phyloP scores from a whole-genome alignment of 2,797 vertebrate genomes.

The Antennarius maculatus region DNA sequence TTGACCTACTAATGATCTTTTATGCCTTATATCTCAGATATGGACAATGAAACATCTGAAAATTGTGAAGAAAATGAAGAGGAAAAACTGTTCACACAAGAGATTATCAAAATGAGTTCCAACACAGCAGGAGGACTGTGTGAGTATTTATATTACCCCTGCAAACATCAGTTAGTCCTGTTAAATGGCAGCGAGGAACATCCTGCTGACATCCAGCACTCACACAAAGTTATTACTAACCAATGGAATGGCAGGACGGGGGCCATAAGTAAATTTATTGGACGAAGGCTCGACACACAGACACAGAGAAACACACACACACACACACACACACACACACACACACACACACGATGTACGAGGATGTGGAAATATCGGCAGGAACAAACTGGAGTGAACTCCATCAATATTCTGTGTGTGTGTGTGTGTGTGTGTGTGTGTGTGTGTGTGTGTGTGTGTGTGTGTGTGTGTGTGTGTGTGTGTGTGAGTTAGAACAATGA shows the following conservation, averaged over 20 bases:
- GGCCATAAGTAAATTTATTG: conserved; percentile 56
- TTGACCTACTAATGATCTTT: no score
- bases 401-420: conserved; percentile 28
- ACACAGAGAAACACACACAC: background rate
- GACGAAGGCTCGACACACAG: conserved; percentile 16
- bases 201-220: conserved; percentile 16
- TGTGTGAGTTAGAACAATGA: conserved; percentile 1
- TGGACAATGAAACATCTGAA: no score
- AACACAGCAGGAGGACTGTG: no score
- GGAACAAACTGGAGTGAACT: conserved; percentile 25
- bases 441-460: conserved; percentile 9
- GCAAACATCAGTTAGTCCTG: conserved; percentile 51
- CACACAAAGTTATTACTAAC: conserved; percentile 28
- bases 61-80: no score
- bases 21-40: no score
- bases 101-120: no score
- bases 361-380: conserved; percentile 37
- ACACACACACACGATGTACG: conserved; percentile 28
- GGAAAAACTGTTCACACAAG: no score
- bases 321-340: no score
- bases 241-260: conserved; percentile 20
- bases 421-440: background rate
- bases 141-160: conserved; percentile 21
- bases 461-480: conserved; percentile 5
- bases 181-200: conserved; percentile 20